A percentile compares a stretch with the other conserved stretches of the same genome.
Conservation (phyloP, 2,797 vertebrate species). For the Scarus forsteni region DNA sequence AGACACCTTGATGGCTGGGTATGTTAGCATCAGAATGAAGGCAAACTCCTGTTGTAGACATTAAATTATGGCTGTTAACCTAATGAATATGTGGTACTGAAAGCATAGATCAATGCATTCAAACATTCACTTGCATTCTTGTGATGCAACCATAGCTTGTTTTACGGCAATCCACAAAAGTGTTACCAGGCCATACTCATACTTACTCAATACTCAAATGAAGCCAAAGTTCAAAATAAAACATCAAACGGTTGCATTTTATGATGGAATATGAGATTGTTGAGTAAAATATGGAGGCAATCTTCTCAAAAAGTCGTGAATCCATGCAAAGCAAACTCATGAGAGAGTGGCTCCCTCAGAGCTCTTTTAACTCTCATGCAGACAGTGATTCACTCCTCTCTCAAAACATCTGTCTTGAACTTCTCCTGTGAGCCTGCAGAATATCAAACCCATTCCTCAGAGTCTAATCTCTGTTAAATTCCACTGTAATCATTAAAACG, state of each 20-base stretch:
- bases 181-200: no score
- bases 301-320: constrained; percentile 1
- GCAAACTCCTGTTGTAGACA: no score
- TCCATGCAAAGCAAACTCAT: neutral
- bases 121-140: no score
- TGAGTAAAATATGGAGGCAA: neutral
- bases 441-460: constrained; percentile 32
- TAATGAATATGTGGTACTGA: no score
- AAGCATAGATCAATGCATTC: no score
- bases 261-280: neutral
- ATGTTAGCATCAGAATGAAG: no score
- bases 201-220: neutral
- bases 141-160: no score
- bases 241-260: neutral
- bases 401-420: constrained; percentile 32
- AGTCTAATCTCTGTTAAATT: constrained; percentile 27
- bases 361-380: constrained; percentile 11
- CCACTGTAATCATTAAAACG: constrained; percentile 27
- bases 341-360: constrained; percentile 10
- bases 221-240: no score
- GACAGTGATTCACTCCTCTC: constrained; percentile 6
- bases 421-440: constrained; percentile 20
- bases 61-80: no score
- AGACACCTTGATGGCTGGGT: no score
- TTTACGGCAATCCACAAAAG: no score